phyloP scores from a whole-genome alignment of 2,113 vertebrate species.

The Copsychus sechellarum region DNA sequence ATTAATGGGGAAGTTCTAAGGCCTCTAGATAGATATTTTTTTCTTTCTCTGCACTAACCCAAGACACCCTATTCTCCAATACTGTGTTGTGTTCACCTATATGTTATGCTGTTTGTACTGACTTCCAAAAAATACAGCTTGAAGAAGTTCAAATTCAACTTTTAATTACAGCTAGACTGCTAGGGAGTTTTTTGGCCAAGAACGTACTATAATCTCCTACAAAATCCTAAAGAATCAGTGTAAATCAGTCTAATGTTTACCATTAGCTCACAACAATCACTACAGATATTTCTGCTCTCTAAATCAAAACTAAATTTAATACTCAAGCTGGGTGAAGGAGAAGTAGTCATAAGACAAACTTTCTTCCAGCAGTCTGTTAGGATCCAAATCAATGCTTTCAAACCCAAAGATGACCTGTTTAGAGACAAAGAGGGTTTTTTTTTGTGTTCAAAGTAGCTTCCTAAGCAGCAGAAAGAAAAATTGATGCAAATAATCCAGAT shows the following conservation, averaged over 20 bases:
- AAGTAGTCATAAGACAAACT: background rate
- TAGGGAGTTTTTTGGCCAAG: background rate
- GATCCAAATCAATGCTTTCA: background rate
- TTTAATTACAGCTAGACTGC: background rate
- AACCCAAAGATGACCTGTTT: background rate
- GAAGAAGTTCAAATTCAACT: background rate
- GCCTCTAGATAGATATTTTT: background rate
- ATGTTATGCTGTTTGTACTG: background rate
- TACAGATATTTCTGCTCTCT: background rate
- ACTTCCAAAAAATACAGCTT: background rate
- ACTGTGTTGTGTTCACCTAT: background rate
- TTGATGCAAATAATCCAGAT: background rate
- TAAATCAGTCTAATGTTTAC: background rate
- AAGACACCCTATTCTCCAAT: background rate
- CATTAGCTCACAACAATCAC: background rate
- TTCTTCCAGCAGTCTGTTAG: background rate
- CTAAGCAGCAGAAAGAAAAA: background rate
- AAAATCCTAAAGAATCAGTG: background rate
- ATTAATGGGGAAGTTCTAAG: background rate
- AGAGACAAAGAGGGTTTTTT: background rate
- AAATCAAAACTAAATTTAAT: background rate
- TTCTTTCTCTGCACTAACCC: background rate
- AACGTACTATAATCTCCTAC: background rate
- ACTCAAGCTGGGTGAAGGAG: background rate
- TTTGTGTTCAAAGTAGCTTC: background rate